Evolutionary conservation across 1,140 invertebrate species (phyloP), one percentile per base, ranked within the genome.

Genomic region (Palaemon carinicauda): DNA sequence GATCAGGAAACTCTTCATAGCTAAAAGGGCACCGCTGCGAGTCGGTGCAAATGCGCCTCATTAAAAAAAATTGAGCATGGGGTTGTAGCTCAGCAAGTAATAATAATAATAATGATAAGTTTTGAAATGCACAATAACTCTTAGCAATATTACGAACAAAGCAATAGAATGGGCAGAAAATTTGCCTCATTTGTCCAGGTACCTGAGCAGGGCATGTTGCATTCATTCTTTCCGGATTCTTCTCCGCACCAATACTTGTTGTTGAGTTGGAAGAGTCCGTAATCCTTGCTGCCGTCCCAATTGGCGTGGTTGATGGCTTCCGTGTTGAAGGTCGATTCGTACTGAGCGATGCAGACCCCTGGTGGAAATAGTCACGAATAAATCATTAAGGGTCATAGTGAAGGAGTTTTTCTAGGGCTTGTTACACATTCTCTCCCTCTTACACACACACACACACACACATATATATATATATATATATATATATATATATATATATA

Each of bases 231-330:
- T 29, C 80, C 84, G 3, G 19, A n/a, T 5, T 87, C 74, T 52
- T 71, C 78, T 10, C 69, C 80, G 71, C 88, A 89, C 88, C 88
- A 89, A 80, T 83, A 89, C 73, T 75, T 78, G 80, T 87, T 83
- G 74, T 83, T 89, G 19, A 89, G 80, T 65, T 89, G 89, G 71
- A 89, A 89, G 50, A 89, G 56, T 1, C 89, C 89, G 75, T 89
- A 87, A 71, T 89, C 89, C 14, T 81, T 52, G 24, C 86, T 88
- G 15, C 82, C 85, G 73, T 89, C 85, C 80, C 71, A 82, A 73
- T 89, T 89, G 27, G 31, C 31, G 17, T 74, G 54, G 65, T 89
- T 89, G 24, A 84, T 71, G 24, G 88, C 88, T 33, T 27, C 53
- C 4, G 89, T 85, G 60, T 89, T 87, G 81, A 87, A 89, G 31